Conservation (phyloP, 2,888 invertebrate species). For the Branchellion lobata region DNA sequence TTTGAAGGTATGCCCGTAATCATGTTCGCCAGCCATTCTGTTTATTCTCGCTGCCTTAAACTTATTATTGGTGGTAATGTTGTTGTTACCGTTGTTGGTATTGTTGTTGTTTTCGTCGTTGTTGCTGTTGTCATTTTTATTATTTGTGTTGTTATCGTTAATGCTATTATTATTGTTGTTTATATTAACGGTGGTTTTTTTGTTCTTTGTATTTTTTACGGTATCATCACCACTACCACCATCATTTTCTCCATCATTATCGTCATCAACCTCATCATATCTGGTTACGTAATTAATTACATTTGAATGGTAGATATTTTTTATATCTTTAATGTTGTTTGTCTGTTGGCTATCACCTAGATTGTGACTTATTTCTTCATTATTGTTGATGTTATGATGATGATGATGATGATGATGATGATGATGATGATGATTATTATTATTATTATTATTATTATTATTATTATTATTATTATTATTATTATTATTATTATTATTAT, state of each 20-base stretch:
- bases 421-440: no score
- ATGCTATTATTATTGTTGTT: background rate
- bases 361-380: no score
- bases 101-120: background rate
- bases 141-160: background rate
- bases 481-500: background rate
- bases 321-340: no score
- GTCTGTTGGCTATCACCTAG: no score
- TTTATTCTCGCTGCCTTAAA: no score
- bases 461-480: background rate
- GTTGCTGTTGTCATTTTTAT: background rate
- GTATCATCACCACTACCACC: background rate
- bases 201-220: background rate
- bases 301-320: no score
- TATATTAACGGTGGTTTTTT: background rate
- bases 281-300: no score
- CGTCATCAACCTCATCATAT: background rate
- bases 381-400: no score
- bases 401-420: no score
- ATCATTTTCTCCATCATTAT: background rate
- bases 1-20: background rate
- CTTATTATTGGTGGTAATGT: no score
- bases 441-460: no score
- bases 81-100: background rate
- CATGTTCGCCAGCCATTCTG: no score